phyloP scores from a whole-genome alignment of 2,888 invertebrate species.

The Parasteatoda lunata region DNA sequence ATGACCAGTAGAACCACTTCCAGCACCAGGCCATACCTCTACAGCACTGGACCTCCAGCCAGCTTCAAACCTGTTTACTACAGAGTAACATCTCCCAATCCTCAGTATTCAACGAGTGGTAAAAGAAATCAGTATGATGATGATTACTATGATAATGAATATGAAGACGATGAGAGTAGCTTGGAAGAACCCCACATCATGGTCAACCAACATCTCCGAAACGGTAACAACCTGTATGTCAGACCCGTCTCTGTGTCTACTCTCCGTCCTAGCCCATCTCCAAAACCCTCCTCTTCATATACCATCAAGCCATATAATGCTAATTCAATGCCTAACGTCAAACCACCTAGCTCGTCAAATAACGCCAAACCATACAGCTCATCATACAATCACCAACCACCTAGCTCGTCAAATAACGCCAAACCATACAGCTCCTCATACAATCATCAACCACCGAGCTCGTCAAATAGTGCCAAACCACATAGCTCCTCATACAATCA shows the following conservation, averaged over 20 bases:
- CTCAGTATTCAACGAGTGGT: background rate
- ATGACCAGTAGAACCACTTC: constrained; percentile 12
- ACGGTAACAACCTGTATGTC: constrained; percentile 42
- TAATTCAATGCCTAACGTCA: no score
- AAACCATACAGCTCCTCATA: no score
- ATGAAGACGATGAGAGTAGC: constrained; percentile 51
- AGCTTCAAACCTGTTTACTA: constrained; percentile 56
- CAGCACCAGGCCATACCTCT: constrained; percentile 37
- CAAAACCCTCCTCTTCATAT: constrained; percentile 2
- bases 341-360: no score
- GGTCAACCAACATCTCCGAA: constrained; percentile 54
- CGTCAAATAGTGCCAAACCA: no score
- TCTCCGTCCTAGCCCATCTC: constrained; percentile 23
- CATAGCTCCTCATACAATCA: no score
- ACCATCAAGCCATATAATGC: background rate
- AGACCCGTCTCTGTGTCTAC: constrained; percentile 45
- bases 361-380: no score
- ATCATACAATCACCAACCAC: no score
- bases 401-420: no score
- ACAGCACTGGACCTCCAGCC: constrained; percentile 56
- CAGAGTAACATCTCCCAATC: constrained; percentile 18
- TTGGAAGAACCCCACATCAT: constrained; percentile 47
- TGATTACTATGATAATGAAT: constrained; percentile 40
- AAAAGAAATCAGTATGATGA: constrained; percentile 27
- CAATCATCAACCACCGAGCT: no score